Percentiles rank a stretch among this genome's conserved stretches.
phyloP scores from a whole-genome alignment of 2,113 vertebrate genomes.

The Rhabdomys dilectus region DNA sequence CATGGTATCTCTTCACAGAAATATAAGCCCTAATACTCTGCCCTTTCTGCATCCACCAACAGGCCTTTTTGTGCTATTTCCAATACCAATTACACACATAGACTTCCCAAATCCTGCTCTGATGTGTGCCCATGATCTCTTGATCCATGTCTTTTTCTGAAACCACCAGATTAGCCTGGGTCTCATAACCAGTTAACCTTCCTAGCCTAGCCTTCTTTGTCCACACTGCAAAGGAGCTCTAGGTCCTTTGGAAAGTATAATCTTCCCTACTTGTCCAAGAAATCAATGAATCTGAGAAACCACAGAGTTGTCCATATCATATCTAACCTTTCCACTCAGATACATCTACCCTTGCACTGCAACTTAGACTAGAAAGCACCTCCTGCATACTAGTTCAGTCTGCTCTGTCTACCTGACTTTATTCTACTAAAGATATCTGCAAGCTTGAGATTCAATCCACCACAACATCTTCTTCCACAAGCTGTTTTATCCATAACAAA shows the following conservation, averaged over 20 bases:
- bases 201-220: not conserved
- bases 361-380: not conserved
- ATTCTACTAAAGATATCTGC: not conserved
- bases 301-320: not conserved
- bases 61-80: not conserved
- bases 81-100: not conserved
- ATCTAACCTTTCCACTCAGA: not conserved
- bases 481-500: not conserved
- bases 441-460: not conserved
- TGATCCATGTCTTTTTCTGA: not conserved
- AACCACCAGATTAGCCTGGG: not conserved
- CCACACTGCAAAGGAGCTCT: not conserved
- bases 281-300: no score
- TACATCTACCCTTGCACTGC: not conserved
- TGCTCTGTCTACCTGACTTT: not conserved
- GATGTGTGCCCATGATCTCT: not conserved
- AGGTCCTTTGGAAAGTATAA: not conserved
- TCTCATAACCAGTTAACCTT: not conserved
- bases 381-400: not conserved
- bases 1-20: not conserved
- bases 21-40: not conserved
- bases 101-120: not conserved
- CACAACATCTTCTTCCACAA: not conserved
- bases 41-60: not conserved
- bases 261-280: not conserved